These are phyloP conservation scores for Leptopterna dolabrata DNA, from an alignment of 2,888 invertebrate genomes.

Conservation along the genomic window DNA sequence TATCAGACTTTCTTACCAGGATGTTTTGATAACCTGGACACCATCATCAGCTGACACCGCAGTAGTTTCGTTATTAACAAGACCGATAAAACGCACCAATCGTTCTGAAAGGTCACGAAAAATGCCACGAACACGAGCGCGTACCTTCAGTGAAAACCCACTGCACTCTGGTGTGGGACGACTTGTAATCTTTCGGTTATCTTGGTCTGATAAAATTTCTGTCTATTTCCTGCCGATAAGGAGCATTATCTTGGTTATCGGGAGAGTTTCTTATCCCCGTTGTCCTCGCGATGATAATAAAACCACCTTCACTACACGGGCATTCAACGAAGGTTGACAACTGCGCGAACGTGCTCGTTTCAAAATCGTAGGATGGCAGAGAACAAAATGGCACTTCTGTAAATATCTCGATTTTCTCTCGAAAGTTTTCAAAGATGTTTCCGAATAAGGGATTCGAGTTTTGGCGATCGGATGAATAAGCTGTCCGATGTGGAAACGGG, in stretches of 20 bases:
- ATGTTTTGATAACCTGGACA: neutral
- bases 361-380: too few relatives aligned
- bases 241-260: constrained; percentile 4
- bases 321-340: neutral
- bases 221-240: constrained; percentile 50
- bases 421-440: neutral
- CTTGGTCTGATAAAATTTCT: constrained; percentile 41
- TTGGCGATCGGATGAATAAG: too few relatives aligned
- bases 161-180: constrained; percentile 5
- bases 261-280: neutral
- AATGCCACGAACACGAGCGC: neutral
- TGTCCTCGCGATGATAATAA: neutral
- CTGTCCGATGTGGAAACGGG: neutral
- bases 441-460: neutral
- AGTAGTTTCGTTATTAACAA: neutral
- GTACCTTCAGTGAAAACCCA: neutral
- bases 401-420: neutral
- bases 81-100: neutral
- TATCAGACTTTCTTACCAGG: too few relatives aligned
- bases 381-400: neutral
- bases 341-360: neutral
- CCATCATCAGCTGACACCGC: neutral
- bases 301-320: neutral
- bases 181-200: constrained; percentile 21
- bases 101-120: neutral